phyloP scores from a whole-genome alignment of 2,113 vertebrate genomes.

The Rhipidura dahli region DNA sequence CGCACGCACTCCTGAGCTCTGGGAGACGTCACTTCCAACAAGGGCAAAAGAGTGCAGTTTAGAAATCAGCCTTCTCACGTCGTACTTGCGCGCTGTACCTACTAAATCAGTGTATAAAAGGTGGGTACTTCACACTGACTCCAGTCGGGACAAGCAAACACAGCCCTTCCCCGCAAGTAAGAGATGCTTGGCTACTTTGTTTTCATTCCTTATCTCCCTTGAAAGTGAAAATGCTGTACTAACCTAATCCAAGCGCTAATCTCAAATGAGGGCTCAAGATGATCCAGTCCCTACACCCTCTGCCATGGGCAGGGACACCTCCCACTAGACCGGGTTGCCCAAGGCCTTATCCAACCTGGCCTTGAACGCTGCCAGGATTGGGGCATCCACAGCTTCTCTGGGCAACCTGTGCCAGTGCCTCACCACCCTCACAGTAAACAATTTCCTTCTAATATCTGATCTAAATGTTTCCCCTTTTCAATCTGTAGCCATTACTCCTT shows the following conservation, averaged over 20 bases:
- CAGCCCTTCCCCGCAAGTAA: accelerated
- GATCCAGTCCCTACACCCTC: too few relatives aligned
- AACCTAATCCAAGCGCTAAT: background rate
- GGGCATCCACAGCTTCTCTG: background rate
- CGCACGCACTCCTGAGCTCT: background rate
- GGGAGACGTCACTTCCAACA: background rate
- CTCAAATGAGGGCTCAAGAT: background rate
- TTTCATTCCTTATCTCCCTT: background rate
- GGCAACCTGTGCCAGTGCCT: background rate
- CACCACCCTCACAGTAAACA: background rate
- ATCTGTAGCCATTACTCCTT: too few relatives aligned
- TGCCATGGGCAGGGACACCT: background rate
- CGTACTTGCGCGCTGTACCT: accelerated
- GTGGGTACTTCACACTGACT: background rate
- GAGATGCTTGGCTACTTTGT: background rate
- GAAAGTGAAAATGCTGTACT: background rate
- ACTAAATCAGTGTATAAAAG: background rate
- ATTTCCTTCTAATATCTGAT: background rate
- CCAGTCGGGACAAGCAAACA: accelerated
- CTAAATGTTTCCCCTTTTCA: background rate
- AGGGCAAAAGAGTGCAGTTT: background rate
- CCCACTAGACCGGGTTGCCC: background rate
- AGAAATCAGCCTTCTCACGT: background rate
- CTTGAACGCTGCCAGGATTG: background rate
- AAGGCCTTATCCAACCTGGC: background rate